Base-by-base conservation (phyloP, 2,888 invertebrate genomes). In the Dryocosmus kuriphilus region DNA sequence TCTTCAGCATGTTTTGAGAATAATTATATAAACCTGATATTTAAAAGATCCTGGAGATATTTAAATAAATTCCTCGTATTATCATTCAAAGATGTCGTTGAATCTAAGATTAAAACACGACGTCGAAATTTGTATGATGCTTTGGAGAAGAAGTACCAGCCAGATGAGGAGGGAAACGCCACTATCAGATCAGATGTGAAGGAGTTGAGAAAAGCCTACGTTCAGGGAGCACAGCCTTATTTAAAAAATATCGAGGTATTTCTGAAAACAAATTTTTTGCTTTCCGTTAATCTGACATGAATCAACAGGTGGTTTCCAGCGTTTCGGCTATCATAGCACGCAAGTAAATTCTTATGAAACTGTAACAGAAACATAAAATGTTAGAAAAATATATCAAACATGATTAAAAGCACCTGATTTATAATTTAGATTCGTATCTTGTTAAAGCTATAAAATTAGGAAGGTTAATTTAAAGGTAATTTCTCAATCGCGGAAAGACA, bases 221-320 rank as follows among this genome's bases (percentile, higher is more conserved):
- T 46, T 62, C 76, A 74, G 38, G 84, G 80, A 80, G 83, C 84
- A 51, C 71, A 77, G 41, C 80, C 83, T 30, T 80, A 88, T 80
- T 83, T 88, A 35, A 77, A 79, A 79, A 79, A 74, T 35, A 84
- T 89, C 63, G 79, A 89, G 89, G 89, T 89, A 86, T 83, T 63
- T 74, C 6, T 19, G 60, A 30, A 32, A 0, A 60, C 60, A n/a
- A 32, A 19, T 38, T 9, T 60, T 22, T 19, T 30, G 41, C 24
- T 51, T 27, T 71, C 11, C 51, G n/a, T 16, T 30, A 51, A 51
- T 51, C 30, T 51, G 51, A 6, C 30, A n/a, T 30, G 30, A 27
- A 67, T 60, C 38, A 74, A 38, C 73, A 63, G 57, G 46, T 63
- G 61, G 65, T 38, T 41, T 77, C 41, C 41, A 24, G 6, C 24